Percentiles rank a stretch among this genome's conserved stretches.
Conservation (phyloP, 1,140 invertebrate species). For the Muscidifurax raptorellus region DNA sequence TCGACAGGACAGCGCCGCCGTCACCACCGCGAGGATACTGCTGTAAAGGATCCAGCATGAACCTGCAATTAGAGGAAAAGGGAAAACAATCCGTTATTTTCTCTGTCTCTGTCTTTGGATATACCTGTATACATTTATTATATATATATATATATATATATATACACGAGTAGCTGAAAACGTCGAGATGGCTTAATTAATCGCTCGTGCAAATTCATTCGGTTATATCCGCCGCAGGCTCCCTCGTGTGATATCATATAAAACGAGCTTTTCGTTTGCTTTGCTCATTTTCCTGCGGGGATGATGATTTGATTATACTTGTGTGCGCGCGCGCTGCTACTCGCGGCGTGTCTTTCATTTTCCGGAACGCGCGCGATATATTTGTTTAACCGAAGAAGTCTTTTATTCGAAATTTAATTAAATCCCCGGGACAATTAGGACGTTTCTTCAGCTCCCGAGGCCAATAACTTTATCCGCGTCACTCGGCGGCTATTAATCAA, state of each 20-base stretch:
- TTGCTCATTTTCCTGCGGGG: not conserved
- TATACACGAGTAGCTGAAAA: too few species aligned
- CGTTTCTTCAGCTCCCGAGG: constrained; percentile 8
- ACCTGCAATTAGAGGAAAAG: constrained; percentile 66
- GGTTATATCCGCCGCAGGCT: too few species aligned
- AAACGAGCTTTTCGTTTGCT: not conserved
- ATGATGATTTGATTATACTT: too few species aligned
- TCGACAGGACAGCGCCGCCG: constrained; percentile 77
- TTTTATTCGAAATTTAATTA: constrained; percentile 32
- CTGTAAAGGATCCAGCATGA: constrained; percentile 68
- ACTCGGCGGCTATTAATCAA: constrained; percentile 32
- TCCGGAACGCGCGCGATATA: too few species aligned
- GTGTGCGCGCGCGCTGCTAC: too few species aligned
- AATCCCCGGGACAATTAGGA: constrained; percentile 29
- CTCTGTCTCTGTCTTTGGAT: not conserved
- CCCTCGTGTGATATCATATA: too few species aligned
- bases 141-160: too few species aligned
- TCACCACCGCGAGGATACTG: constrained; percentile 67
- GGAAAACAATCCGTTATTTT: not conserved
- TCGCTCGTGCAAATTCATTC: not conserved
- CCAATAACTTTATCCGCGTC: constrained; percentile 40
- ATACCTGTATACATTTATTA: too few species aligned
- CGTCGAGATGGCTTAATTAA: too few species aligned
- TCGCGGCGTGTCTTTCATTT: too few species aligned
- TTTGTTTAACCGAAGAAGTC: too few species aligned